Evolutionary conservation across 2,888 invertebrate species (phyloP).

Genomic region (Crematogaster levior): DNA sequence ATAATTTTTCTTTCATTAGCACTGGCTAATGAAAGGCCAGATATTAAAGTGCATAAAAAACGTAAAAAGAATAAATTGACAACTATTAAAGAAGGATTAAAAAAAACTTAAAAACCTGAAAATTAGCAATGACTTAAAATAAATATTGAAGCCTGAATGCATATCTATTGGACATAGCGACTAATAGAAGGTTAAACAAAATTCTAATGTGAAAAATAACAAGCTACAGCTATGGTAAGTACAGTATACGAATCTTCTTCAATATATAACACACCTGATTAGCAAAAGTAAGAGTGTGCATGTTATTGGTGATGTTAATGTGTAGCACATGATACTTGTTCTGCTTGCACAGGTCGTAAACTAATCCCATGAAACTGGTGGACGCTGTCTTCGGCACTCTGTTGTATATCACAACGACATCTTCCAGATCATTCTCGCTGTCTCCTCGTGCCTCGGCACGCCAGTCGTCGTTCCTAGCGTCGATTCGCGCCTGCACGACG

Average conservation of each 20-base stretch:
- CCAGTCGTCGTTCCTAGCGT: constrained; percentile 17
- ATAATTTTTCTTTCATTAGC: too few species aligned
- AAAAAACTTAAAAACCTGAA: too few species aligned
- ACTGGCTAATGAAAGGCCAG: too few species aligned
- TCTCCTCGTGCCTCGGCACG: constrained; percentile 74
- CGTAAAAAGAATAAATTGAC: too few species aligned
- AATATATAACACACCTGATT: constrained; percentile 90
- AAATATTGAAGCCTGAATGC: too few species aligned
- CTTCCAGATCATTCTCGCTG: constrained; percentile 85
- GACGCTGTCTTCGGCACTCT: constrained; percentile 99
- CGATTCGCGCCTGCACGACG: constrained; percentile 72
- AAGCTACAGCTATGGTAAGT: not conserved
- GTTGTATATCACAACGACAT: constrained; percentile 96
- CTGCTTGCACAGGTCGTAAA: constrained; percentile 94
- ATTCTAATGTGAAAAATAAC: not conserved
- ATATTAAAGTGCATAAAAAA: too few species aligned
- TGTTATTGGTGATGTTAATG: constrained; percentile 98
- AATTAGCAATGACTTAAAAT: too few species aligned
- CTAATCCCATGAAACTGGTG: constrained; percentile 97
- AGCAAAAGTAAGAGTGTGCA: constrained; percentile 96
- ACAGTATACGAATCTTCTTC: not conserved
- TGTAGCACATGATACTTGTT: constrained; percentile 95
- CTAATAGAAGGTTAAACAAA: too few species aligned
- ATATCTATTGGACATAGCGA: too few species aligned
- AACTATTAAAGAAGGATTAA: too few species aligned